Evolutionary conservation across 2,113 vertebrate genomes (phyloP).

Genomic region (Sander lucioperca): DNA sequence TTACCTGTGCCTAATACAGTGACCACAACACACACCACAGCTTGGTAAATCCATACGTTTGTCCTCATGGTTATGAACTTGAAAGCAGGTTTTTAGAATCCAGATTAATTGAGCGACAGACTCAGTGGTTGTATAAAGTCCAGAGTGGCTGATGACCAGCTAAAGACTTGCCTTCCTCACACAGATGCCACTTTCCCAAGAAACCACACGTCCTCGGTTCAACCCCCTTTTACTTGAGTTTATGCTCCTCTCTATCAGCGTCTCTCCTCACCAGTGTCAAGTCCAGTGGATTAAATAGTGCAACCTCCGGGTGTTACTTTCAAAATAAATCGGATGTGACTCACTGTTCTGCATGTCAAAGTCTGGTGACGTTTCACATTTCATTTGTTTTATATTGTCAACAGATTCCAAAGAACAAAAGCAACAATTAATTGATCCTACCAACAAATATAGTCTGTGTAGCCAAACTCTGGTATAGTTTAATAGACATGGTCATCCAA

Average conservation of each 20-base stretch:
- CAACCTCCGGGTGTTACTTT: conserved; percentile 42
- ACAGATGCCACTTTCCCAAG: conserved; percentile 70
- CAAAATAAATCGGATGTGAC: conserved; percentile 64
- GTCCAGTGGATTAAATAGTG: neutral
- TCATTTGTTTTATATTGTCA: neutral
- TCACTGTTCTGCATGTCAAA: neutral
- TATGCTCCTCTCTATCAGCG: conserved; percentile 55
- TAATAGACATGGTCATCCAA: neutral
- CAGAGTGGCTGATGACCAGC: conserved; percentile 61
- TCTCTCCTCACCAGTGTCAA: conserved; percentile 58
- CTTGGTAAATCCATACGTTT: conserved; percentile 80
- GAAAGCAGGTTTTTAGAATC: conserved; percentile 54
- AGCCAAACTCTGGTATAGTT: neutral
- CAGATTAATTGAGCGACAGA: conserved; percentile 23
- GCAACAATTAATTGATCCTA: neutral
- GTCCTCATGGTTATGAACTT: conserved; percentile 69
- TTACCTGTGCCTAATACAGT: conserved; percentile 78
- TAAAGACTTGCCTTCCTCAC: conserved; percentile 55
- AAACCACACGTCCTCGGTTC: conserved; percentile 80
- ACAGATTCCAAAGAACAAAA: neutral
- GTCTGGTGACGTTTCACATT: neutral
- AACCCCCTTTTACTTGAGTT: conserved; percentile 73
- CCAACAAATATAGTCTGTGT: neutral
- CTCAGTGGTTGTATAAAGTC: conserved; percentile 45
- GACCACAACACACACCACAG: conserved; percentile 73